Base-by-base conservation (phyloP, 2,797 vertebrate species). In the Furcifer pardalis region DNA sequence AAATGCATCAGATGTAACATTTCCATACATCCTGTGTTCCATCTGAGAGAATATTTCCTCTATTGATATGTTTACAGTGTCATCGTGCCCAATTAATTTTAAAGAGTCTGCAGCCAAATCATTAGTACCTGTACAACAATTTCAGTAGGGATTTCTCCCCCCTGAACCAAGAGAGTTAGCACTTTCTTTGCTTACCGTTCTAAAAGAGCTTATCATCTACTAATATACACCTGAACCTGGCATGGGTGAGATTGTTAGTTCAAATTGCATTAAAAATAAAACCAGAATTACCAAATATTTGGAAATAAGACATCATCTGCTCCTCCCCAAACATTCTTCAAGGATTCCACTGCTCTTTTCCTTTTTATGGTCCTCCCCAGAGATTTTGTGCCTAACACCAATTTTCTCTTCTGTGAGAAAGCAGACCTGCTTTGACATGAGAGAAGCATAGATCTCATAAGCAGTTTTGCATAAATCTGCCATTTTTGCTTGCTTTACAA, bases 1-100 rank as follows among this genome's bases (percentile, higher is more conserved):
- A 90, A 92, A 76, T 49, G 89, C 84, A 77, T 93, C 84, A 80
- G 87, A 85, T 89, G 90, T 88, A 91, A 87, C 69, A 89, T 91
- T 88, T 92, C 85, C 90, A 87, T 87, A 52, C 84, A 73, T 63
- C 56, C 19, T 88, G 60, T 73, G 83, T 90, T 91, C 69, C 77
- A 66, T 82, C 69, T 77, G 87, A 92, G 82, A 90, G 17, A 89
- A 76, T 84, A 32, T 91, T 77, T 82, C 77, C 4, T 86, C 86
- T 89, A 81, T 87, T 89, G 83, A 78, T 88, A 21, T 71, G 87
- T 89, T 91, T 92, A 1, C 76, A 88, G 77, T 82, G 30, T 1
- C 35, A 35, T 86, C 91, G 84, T 13, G 62, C 42, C 23, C 62
- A 60, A 21, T 19, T 15, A 52, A 59, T 71, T 78, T 72, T 21